Evolutionary conservation across 2,797 vertebrate genomes (phyloP).

Genomic region (Protosalanx chinensis): DNA sequence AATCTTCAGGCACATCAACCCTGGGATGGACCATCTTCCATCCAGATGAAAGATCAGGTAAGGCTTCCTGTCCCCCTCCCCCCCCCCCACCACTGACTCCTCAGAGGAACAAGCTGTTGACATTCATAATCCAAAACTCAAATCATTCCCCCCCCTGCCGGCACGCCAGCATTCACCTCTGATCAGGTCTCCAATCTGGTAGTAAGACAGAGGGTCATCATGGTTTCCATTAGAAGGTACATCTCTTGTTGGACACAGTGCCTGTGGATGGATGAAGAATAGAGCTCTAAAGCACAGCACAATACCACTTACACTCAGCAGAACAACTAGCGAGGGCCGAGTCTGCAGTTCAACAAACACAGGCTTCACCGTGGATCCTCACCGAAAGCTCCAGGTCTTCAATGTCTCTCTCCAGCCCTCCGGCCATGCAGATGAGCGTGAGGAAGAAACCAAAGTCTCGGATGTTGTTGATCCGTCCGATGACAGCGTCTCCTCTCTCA

Average conservation of each 20-base stretch:
- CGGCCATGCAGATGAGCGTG: constrained; percentile 85
- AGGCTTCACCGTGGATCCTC: constrained; percentile 15
- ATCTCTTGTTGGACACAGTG: constrained; percentile 91
- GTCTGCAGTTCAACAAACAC: background rate
- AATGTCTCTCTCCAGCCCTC: constrained; percentile 84
- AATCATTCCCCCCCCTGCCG: background rate
- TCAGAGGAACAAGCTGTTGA: background rate
- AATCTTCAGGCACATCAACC: background rate
- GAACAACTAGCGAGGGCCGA: background rate
- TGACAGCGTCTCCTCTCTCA: constrained; percentile 87
- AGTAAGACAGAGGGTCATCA: constrained; percentile 94
- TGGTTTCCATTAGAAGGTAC: constrained; percentile 92
- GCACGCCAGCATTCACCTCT: constrained; percentile 71
- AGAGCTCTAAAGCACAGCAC: background rate
- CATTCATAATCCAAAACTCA: background rate
- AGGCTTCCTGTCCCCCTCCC: too few species aligned
- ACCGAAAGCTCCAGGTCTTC: constrained; percentile 91
- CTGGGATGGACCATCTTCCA: too few species aligned
- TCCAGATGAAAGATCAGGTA: too few species aligned
- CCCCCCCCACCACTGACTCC: too few species aligned
- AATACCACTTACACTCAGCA: background rate
- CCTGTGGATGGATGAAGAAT: constrained; percentile 62
- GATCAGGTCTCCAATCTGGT: constrained; percentile 91
- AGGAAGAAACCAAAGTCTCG: constrained; percentile 96
- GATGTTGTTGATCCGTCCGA: constrained; percentile 90